phyloP scores from a whole-genome alignment of 2,113 vertebrate species.

The Neolamprologus caudopunctatus region DNA sequence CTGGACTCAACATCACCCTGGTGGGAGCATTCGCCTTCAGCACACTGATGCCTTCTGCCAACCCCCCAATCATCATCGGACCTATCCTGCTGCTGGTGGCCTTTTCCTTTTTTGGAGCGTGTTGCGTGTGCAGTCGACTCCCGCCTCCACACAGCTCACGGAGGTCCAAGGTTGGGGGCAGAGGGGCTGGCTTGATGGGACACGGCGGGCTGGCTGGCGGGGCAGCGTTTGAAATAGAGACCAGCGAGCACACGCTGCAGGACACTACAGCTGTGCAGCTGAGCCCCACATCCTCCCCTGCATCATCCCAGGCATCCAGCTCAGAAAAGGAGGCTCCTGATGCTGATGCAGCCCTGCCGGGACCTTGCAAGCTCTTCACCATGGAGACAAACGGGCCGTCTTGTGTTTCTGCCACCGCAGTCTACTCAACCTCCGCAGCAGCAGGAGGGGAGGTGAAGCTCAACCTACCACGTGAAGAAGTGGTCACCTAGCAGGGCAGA shows the following conservation, averaged over 20 bases:
- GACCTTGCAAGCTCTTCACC: constrained; percentile 62
- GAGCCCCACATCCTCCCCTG: constrained; percentile 83
- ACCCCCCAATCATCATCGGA: constrained; percentile 88
- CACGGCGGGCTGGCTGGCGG: constrained; percentile 58
- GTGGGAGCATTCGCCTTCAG: constrained; percentile 90
- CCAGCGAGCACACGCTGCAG: constrained; percentile 91
- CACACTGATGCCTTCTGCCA: constrained; percentile 82
- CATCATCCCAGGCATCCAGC: constrained; percentile 82
- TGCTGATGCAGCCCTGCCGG: not conserved
- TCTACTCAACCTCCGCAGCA: constrained; percentile 53
- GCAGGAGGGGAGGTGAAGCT: constrained; percentile 64
- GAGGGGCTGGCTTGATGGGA: constrained; percentile 73
- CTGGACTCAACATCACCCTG: constrained; percentile 94
- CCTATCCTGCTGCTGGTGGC: constrained; percentile 85
- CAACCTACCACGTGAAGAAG: constrained; percentile 63
- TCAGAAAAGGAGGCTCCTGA: constrained; percentile 50
- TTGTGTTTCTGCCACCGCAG: constrained; percentile 27
- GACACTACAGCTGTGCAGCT: constrained; percentile 93
- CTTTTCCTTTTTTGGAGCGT: constrained; percentile 85
- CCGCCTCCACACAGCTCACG: constrained; percentile 68
- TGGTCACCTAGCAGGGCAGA: constrained; percentile 34
- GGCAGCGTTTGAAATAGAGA: constrained; percentile 89
- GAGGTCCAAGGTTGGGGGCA: constrained; percentile 61
- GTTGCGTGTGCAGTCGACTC: constrained; percentile 85
- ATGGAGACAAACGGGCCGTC: constrained; percentile 60